Evolutionary conservation across 1,140 invertebrate genomes (phyloP), one percentile per base, ranked within the genome.

Genomic region (Lepidurus packardi): DNA sequence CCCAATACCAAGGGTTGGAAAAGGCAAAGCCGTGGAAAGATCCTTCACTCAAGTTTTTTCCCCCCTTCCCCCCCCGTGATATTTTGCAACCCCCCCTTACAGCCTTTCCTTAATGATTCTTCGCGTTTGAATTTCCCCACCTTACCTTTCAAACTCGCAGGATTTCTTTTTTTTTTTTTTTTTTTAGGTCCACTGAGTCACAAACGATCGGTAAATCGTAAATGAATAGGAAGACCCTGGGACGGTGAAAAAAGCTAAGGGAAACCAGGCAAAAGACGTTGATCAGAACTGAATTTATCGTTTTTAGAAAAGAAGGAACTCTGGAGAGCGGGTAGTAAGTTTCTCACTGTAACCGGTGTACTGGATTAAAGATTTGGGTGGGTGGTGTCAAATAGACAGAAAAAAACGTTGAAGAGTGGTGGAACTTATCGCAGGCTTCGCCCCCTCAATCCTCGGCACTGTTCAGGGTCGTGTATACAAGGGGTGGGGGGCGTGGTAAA

Each of bases 331-430:
- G 53, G 53, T 47, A 4, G 45, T 8, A 47, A 47, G 53, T 65
- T 65, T 65, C 21, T 65, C 21, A 65, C 53, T 65, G 53, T 65
- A 65, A 65, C 53, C 53, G 53, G 53, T 65, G 53, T 65, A 65
- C n/a, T 65, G 53, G 53, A 65, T 65, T 65, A 65, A 65, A 65
- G 21, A 65, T 11, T 65, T 13, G 53, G 53, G 53, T 65, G 53
- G 53, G 53, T 65, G 53, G 34, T 65, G 21, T 65, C 53, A 65
- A 65, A 34, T 34, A 34, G 53, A 65, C 53, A 65, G 53, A 65
- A 65, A n/a, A 65, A 65, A 65, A 65, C 53, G 53, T 65, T 65
- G 53, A 65, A 65, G 53, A 65, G 53, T 65, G 53, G 53, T 65
- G 53, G 53, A 65, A 65, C 53, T 65, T 47, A 11, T 47, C 21